These are phyloP conservation scores for Liposcelis brunnea DNA, from an alignment of 2,888 invertebrate species.

Conservation along the genomic window DNA sequence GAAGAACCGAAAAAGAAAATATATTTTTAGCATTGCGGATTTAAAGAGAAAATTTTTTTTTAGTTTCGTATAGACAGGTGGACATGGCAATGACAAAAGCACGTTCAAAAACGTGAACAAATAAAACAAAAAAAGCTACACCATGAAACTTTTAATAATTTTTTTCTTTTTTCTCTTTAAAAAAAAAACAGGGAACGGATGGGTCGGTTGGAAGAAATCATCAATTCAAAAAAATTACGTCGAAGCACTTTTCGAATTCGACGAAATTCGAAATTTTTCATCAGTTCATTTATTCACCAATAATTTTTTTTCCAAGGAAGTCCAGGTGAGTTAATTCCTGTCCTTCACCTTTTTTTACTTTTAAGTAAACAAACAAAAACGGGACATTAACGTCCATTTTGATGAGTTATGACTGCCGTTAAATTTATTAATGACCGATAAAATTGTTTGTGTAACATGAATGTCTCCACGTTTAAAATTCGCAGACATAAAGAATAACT, in stretches of 20 bases:
- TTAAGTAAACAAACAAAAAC: not conserved
- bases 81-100: constrained; percentile 1
- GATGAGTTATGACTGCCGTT: too few relatives aligned
- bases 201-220: constrained; percentile 58
- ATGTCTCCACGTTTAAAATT: too few relatives aligned
- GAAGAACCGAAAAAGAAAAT: not conserved
- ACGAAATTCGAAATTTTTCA: constrained; percentile 47
- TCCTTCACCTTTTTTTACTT: constrained; percentile 2
- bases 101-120: not conserved
- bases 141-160: constrained; percentile 10
- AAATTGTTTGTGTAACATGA: too few relatives aligned
- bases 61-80: too few relatives aligned
- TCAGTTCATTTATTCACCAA: constrained; percentile 48
- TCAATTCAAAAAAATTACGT: constrained; percentile 34
- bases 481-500: too few relatives aligned
- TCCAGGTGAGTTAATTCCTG: constrained; percentile 33
- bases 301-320: constrained; percentile 50
- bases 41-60: too few relatives aligned
- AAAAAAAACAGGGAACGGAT: constrained; percentile 39
- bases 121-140: too few relatives aligned
- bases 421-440: too few relatives aligned
- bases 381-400: too few relatives aligned
- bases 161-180: constrained; percentile 13
- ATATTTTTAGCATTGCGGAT: not conserved
- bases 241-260: constrained; percentile 53